These are phyloP conservation scores for Amorpha juglandis DNA, from an alignment of 2,888 invertebrate species.

Conservation along the genomic window DNA sequence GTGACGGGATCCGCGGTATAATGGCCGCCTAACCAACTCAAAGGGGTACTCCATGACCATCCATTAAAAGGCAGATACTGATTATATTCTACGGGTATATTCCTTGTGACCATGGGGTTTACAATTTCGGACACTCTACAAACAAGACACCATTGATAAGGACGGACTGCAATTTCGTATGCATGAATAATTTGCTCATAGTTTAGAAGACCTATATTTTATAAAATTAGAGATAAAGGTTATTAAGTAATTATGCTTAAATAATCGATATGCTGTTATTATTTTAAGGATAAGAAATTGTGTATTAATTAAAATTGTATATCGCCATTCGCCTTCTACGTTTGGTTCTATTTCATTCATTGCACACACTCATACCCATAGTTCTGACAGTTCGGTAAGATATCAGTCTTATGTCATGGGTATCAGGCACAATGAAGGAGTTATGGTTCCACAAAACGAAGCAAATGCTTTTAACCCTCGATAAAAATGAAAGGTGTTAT, in stretches of 20 bases:
- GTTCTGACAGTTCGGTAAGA: too few relatives aligned
- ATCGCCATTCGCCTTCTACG: too few relatives aligned
- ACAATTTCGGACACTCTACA: slow-evolving; percentile 15
- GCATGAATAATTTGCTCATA: not conserved
- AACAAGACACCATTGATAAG: slow-evolving; percentile 12
- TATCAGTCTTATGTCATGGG: too few relatives aligned
- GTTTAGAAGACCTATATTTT: not conserved
- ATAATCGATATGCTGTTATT: not conserved
- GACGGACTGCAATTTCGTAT: slow-evolving; percentile 9
- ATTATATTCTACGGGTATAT: slow-evolving; percentile 13
- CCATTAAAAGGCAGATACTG: slow-evolving; percentile 20
- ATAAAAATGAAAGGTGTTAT: too few relatives aligned
- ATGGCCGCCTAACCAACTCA: slow-evolving; percentile 27
- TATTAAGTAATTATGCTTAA: not conserved
- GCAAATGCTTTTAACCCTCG: too few relatives aligned
- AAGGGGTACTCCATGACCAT: slow-evolving; percentile 19
- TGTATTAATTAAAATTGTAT: too few relatives aligned
- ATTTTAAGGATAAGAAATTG: too few relatives aligned
- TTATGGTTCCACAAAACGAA: too few relatives aligned
- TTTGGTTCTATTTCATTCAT: too few relatives aligned
- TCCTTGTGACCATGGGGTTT: slow-evolving; percentile 12
- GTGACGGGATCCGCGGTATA: slow-evolving; percentile 22
- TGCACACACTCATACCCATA: too few relatives aligned
- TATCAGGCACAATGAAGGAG: too few relatives aligned
- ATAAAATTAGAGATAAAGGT: not conserved